Evolutionary conservation across 1,140 invertebrate genomes (phyloP).

Genomic region (Heterodera schachtii): DNA sequence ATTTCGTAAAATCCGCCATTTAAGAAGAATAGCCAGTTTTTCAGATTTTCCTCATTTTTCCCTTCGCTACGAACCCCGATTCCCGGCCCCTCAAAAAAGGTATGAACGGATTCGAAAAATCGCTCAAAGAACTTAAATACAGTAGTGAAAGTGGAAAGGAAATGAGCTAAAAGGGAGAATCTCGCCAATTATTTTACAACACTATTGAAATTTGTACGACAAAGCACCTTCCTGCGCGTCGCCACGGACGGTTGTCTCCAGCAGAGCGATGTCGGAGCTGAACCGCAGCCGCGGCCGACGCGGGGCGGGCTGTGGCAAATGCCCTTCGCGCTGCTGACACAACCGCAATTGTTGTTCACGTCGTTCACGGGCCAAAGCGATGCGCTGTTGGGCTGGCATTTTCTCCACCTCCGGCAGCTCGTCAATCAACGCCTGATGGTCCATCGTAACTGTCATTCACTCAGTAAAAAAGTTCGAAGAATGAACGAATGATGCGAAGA

Average conservation of each 20-base stretch:
- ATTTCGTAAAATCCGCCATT: no score
- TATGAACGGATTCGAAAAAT: no score
- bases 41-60: no score
- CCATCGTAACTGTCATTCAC: constrained; percentile 41
- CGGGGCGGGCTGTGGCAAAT: constrained; percentile 47
- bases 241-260: constrained; percentile 60
- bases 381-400: constrained; percentile 53
- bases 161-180: no score
- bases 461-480: background rate
- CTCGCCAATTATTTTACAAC: no score
- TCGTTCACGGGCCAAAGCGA: constrained; percentile 56
- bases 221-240: constrained; percentile 59
- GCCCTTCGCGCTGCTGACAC: constrained; percentile 44
- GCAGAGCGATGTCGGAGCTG: constrained; percentile 59
- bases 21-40: no score
- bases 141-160: no score
- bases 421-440: constrained; percentile 55
- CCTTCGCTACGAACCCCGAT: no score
- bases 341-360: constrained; percentile 46
- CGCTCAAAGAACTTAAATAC: no score
- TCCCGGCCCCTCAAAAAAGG: no score
- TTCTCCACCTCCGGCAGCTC: constrained; percentile 60
- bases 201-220: no score
- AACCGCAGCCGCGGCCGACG: constrained; percentile 57
- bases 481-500: background rate